Evolutionary conservation across 1,140 invertebrate genomes (phyloP).

Genomic region (Bombus haemorrhoidalis): DNA sequence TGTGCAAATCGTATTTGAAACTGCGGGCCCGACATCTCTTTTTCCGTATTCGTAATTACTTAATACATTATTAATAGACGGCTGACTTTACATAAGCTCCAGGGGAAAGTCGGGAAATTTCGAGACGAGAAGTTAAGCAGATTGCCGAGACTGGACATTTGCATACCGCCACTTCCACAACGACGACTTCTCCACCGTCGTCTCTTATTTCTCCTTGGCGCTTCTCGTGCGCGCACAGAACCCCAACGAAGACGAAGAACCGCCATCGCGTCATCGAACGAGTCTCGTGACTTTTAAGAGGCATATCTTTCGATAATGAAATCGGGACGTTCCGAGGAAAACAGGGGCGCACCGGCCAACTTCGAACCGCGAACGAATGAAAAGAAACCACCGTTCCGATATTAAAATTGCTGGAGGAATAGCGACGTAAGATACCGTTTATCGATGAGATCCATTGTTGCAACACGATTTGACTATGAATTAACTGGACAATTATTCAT

Average conservation of each 20-base stretch:
- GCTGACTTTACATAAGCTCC: constrained; percentile 79
- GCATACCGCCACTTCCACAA: constrained; percentile 70
- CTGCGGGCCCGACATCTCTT: constrained; percentile 63
- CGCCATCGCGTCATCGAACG: constrained; percentile 19
- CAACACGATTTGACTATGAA: neutral
- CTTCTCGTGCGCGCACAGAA: neutral
- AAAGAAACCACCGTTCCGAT: neutral
- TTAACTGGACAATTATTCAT: neutral
- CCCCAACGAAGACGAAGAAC: neutral
- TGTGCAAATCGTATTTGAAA: constrained; percentile 51
- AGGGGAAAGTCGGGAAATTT: constrained; percentile 71
- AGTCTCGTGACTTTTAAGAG: constrained; percentile 44
- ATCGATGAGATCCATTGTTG: neutral
- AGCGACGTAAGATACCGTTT: neutral
- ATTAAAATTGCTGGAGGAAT: neutral
- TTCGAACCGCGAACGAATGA: neutral
- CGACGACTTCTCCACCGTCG: constrained; percentile 18
- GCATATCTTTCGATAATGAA: constrained; percentile 45
- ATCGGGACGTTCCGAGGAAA: constrained; percentile 20
- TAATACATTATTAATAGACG: constrained; percentile 81
- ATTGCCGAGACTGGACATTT: constrained; percentile 78
- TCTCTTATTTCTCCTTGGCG: constrained; percentile 33
- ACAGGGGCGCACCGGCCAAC: neutral
- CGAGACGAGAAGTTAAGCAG: constrained; percentile 79
- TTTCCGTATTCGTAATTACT: constrained; percentile 78